Evolutionary conservation across 2,797 vertebrate species (phyloP).

Genomic region (Centropyge bicolor): DNA sequence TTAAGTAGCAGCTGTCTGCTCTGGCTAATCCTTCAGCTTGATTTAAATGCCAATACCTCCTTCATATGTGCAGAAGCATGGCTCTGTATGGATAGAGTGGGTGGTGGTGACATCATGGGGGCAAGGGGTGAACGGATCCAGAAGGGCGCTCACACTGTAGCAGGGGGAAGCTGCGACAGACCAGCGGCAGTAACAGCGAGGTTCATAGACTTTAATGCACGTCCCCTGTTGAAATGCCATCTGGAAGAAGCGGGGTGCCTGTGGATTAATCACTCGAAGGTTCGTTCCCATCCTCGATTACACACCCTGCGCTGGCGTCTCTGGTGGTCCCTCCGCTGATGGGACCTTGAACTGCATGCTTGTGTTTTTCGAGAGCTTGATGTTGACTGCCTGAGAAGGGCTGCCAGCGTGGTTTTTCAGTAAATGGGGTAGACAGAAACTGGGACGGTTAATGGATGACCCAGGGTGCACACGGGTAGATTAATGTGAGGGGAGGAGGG

Average conservation of each 20-base stretch:
- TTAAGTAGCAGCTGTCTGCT: constrained; percentile 73
- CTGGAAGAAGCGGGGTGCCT: constrained; percentile 62
- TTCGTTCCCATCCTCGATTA: constrained; percentile 45
- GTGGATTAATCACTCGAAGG: constrained; percentile 68
- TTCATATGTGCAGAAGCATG: constrained; percentile 65
- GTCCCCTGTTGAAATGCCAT: constrained; percentile 71
- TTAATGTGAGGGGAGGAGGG: constrained; percentile 55
- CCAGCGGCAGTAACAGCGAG: constrained; percentile 46
- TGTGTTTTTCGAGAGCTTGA: constrained; percentile 34
- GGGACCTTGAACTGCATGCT: constrained; percentile 37
- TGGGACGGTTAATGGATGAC: constrained; percentile 63
- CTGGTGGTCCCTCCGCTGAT: constrained; percentile 47
- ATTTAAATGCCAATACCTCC: constrained; percentile 81
- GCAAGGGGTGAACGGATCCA: constrained; percentile 48
- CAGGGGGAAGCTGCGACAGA: constrained; percentile 35
- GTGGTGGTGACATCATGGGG: constrained; percentile 49
- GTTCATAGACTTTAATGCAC: constrained; percentile 59
- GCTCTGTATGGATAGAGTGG: constrained; percentile 68
- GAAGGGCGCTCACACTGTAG: constrained; percentile 14
- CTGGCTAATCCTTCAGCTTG: constrained; percentile 71
- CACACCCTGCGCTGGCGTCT: constrained; percentile 37
- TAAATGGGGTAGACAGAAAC: constrained; percentile 50
- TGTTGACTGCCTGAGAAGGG: constrained; percentile 40
- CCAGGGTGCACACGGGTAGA: constrained; percentile 49
- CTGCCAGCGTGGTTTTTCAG: constrained; percentile 33